These are phyloP conservation scores for Anoplopoma fimbria DNA, from an alignment of 2,113 vertebrate species.

Conservation along the genomic window DNA sequence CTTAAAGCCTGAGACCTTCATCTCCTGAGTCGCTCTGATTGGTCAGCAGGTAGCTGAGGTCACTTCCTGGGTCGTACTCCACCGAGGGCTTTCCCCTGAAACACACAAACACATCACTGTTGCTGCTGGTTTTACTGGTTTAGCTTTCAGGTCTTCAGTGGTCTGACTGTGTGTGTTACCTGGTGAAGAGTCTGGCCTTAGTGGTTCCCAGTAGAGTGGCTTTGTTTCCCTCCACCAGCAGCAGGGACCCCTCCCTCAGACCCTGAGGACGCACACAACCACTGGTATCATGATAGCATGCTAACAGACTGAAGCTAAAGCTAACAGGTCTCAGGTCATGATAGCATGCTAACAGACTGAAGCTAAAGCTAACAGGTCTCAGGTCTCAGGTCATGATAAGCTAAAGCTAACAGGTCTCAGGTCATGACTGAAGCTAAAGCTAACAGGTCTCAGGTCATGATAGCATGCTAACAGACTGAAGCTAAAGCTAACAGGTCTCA, in stretches of 20 bases:
- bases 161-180: constrained; percentile 74
- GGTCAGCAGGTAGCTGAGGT: constrained; percentile 88
- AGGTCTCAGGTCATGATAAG: no score
- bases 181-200: constrained; percentile 86
- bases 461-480: no score
- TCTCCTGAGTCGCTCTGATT: not conserved
- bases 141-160: not conserved
- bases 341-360: no score
- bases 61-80: constrained; percentile 86
- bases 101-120: constrained; percentile 8
- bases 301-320: no score
- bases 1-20: no score
- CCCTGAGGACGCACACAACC: constrained; percentile 74
- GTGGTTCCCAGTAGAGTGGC: constrained; percentile 87
- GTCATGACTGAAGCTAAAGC: no score
- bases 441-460: no score
- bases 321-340: no score
- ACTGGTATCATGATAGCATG: not conserved
- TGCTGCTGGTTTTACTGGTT: not conserved
- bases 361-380: no score
- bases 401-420: no score
- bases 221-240: constrained; percentile 89
- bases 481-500: no score
- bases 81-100: constrained; percentile 82
- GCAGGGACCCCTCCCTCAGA: constrained; percentile 88